Evolutionary conservation across 1,140 invertebrate genomes (phyloP), one percentile per base, ranked within the genome.

Genomic region (Bombus balteatus): DNA sequence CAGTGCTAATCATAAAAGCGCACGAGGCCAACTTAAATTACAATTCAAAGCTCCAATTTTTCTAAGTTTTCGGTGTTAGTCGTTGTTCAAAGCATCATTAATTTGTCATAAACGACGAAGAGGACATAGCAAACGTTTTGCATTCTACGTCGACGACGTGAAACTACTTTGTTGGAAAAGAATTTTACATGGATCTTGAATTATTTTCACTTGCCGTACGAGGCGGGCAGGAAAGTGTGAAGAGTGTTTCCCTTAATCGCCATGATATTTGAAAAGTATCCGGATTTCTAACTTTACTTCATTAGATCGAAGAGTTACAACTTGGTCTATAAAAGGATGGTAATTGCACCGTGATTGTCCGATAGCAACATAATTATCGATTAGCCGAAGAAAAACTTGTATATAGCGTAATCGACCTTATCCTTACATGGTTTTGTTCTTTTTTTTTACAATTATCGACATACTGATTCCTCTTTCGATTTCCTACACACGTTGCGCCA

Each of bases 151-250:
- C 1, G 15, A 59, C 12, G 47, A 53, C 18, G 39, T 74, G 53
- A 77, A 81, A 74, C 18, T 53, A 53, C 13, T 22, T 53, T 2
- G 18, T 53, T 22, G 18, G 18, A 22, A 22, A 6, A 53, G 18
- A 53, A 53, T 53, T 22, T 53, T 53, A 53, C 47, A 37, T n/a
- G n/a, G 25, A 83, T 74, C 43, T 86, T 82, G 73, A 28, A 32
- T 78, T 59, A 68, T 65, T 79, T 83, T 87, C 76, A 86, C 76
- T 83, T 37, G 25, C 1, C 53, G 75, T 41, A 22, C 1, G 15
- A 34, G 68, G 71, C 34, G 71, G 10, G 78, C 79, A 70, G 62
- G 71, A 81, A 81, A 85, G 84, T 74, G 78, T 85, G 71, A 85
- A 75, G 8, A 57, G 10, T 53, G 28, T 85, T 75, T 47, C 25